Base-by-base conservation (phyloP, 2,797 vertebrate species). In the Acestrorhynchus altus region DNA sequence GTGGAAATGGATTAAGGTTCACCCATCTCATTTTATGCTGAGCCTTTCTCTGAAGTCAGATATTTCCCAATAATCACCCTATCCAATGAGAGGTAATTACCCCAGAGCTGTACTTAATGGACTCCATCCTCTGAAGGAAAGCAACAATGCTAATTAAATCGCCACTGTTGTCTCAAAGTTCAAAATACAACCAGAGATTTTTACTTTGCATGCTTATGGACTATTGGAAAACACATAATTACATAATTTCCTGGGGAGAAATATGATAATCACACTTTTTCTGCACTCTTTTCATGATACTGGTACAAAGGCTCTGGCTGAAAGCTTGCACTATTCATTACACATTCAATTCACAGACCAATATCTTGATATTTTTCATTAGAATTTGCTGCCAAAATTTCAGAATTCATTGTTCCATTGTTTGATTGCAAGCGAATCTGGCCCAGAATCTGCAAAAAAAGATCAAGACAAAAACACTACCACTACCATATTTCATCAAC, bases 81-180 rank as follows among this genome's bases (percentile, higher is more conserved):
- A 26, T 47, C 20, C 28, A 57, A 60, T 61, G 49, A 47, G 66
- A 64, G 44, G 69, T 57, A 82, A 82, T 84, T 84, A 86, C 78
- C 74, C 82, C 59, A 74, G n/a, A 63, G 42, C 51, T 46, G 47
- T 78, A 42, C 49, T 79, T 42, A 42, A 20, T 67, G 70, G 18
- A 70, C 65, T 16, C 2, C 11, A 24, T 8, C 42, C n/a, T 56
- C 49, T 52, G 26, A 65, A 75, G 66, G 22, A 71, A 60, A 70
- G 26, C 20, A 54, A 28, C 57, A 75, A 46, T 64, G 46, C 40
- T 57, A 75, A 80, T 75, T 61, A 39, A 57, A n/a, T 31, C 56
- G 70, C 63, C 49, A n/a, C 18, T 39, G 42, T 63, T 56, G 44
- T 69, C 11, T 31, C 22, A 68, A 26, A 49, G 15, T 10, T 68